Base-by-base conservation (phyloP, 2,797 vertebrate species). In the Cottoperca gobio region DNA sequence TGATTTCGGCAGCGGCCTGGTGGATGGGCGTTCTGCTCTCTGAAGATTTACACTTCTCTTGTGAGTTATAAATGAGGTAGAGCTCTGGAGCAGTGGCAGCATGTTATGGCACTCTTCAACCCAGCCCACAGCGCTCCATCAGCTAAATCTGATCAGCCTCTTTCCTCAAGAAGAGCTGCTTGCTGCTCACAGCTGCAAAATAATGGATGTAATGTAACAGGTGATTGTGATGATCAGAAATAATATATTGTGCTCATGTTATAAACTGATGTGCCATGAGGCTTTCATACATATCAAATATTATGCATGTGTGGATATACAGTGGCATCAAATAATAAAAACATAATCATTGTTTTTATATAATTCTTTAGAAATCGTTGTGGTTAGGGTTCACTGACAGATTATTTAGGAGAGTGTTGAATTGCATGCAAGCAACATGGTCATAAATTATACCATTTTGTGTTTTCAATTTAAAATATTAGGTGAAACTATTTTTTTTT, bases 21-120 rank as follows among this genome's bases (percentile, higher is more conserved):
- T 48, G 66, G 66, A 79, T 31, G 61, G 75, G 28, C 4, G 39
- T 19, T 42, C n/a, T 3, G 17, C 54, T 60, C 75, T 75, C 23
- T 0, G 67, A 72, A 76, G 81, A 90, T 79, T 78, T 81, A 78
- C 65, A 55, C 55, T 70, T 62, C 81, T 84, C 64, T 21, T 59
- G 81, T 91, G 78, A 89, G 90, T 91, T 87, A 90, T 93, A 75
- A 83, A 90, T 83, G 76, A 88, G 73, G 6, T 39, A 26, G 70
- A 74, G 72, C 52, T 35, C 48, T 21, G 60, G 70, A 64, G 54
- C 74, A 66, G 64, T n/a, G 55, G 76, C 78, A 67, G 76, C 75
- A 58, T 77, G 62, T 76, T 62, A 55, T 59, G 55, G 49, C 79
- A 52, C 71, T 31, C 79, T 70, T 54, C 62, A 78, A 45, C 62